Evolutionary conservation across 2,888 invertebrate species (phyloP), one percentile per base, ranked within the genome.

Genomic region (Andrena minutula): DNA sequence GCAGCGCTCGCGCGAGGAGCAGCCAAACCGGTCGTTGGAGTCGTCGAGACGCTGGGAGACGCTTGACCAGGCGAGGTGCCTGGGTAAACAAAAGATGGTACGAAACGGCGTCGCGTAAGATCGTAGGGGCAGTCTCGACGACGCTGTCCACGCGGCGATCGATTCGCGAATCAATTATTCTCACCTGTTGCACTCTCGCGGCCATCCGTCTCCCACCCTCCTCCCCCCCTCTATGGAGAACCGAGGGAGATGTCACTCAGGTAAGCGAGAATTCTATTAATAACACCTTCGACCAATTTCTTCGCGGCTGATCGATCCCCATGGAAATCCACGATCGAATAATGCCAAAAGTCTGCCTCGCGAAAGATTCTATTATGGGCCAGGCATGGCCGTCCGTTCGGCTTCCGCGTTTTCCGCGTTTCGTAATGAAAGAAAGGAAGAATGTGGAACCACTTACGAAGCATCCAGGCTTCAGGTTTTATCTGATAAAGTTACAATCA

Each of bases 11-110:
- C 12, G 10, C 63, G 47, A 63, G 72, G 26, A 63, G 66, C 69
- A 69, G 75, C 49, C 73, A 71, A 79, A 79, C 82, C 82, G 82
- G 83, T 82, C 83, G 79, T 41, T 32, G 56, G 20, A 74, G 66
- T 61, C 68, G 68, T 53, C 49, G 78, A 26, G 63, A 70, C 68
- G 73, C 58, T 75, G 26, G n/a, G 72, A 49, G 64, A 71, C 56
- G 82, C 77, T 71, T 60, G n/a, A 53, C n/a, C 41, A 16, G 28
- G 41, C 41, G 8, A 26, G 32, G 10, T 51, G 73, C 20, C 35
- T 63, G 56, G 49, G 56, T 83, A 82, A 83, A 83, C 82, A 83
- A 75, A 83, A 82, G 83, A 79, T 82, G 82, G 35, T 56, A 65
- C 30, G 63, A 20, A 10, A 71, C 56, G 28, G 30, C 56, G 49